Percentiles rank a stretch among this genome's conserved stretches.
Evolutionary conservation across 2,113 vertebrate species (phyloP).

Genomic region (Empidonax alnorum): DNA sequence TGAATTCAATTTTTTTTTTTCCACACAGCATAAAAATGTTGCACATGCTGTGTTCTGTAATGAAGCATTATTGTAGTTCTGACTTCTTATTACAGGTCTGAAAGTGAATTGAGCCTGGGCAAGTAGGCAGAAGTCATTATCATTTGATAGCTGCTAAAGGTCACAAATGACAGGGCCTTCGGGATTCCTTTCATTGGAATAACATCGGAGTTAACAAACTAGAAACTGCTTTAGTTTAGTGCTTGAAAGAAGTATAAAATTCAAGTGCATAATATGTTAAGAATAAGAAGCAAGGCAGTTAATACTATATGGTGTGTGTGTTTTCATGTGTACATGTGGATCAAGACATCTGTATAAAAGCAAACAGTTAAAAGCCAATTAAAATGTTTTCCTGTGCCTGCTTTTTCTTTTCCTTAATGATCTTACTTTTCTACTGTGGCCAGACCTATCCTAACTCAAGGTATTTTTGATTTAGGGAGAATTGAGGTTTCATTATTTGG

Average conservation of each 20-base stretch:
- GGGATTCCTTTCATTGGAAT: background rate
- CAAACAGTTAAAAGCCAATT: background rate
- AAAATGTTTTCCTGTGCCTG: background rate
- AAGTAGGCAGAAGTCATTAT: conserved; percentile 5
- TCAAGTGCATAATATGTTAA: background rate
- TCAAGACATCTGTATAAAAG: background rate
- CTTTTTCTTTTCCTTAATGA: background rate
- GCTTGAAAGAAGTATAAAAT: background rate
- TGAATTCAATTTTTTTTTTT: background rate
- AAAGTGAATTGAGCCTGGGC: background rate
- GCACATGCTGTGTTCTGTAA: background rate
- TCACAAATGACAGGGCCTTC: background rate
- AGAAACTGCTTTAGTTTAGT: background rate
- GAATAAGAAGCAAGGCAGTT: background rate
- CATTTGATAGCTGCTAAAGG: conserved; percentile 24
- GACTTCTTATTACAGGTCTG: background rate
- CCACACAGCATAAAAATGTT: background rate
- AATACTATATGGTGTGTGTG: background rate
- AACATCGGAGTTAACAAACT: background rate
- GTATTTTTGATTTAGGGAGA: background rate
- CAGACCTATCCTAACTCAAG: background rate
- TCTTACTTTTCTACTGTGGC: background rate
- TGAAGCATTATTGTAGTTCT: conserved; percentile 21
- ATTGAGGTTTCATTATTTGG: background rate
- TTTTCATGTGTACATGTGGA: background rate